These are phyloP conservation scores for Cryptocephalus primarius DNA, from an alignment of 2,888 invertebrate genomes.

Conservation along the genomic window DNA sequence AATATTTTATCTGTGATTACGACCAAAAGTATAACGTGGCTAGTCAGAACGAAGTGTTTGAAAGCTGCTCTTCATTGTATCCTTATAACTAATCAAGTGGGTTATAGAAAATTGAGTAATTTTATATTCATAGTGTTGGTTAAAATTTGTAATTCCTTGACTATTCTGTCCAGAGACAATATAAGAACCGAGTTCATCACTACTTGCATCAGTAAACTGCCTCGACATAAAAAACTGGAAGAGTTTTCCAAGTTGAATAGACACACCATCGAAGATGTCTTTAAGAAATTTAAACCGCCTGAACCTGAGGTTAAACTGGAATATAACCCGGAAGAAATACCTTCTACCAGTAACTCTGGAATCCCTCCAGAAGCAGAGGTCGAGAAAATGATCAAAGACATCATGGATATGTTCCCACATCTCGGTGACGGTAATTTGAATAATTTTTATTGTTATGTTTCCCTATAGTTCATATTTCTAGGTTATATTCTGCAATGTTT, in stretches of 20 bases:
- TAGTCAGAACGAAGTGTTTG: slow-evolving; percentile 28
- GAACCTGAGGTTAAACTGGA: slow-evolving; percentile 9
- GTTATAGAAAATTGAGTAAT: not conserved
- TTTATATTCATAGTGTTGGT: not conserved
- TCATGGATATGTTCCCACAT: slow-evolving; percentile 59
- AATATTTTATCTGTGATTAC: slow-evolving; percentile 35
- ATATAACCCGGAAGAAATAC: slow-evolving; percentile 10
- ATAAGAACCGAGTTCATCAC: slow-evolving; percentile 30
- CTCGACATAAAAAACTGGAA: slow-evolving; percentile 18
- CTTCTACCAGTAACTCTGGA: slow-evolving; percentile 5
- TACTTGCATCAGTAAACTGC: slow-evolving; percentile 25
- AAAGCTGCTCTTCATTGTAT: slow-evolving; percentile 28
- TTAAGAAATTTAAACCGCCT: slow-evolving; percentile 16
- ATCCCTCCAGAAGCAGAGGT: slow-evolving; percentile 22
- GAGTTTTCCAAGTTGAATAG: slow-evolving; percentile 14
- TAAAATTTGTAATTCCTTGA: not conserved
- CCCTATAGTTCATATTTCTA: slow-evolving; percentile 9
- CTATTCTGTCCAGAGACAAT: slow-evolving; percentile 23
- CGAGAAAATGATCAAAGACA: slow-evolving; percentile 35
- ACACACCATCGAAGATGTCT: slow-evolving; percentile 16
- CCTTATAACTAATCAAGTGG: slow-evolving; percentile 7
- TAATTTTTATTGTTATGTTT: not conserved
- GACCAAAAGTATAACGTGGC: slow-evolving; percentile 27
- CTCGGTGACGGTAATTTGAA: slow-evolving; percentile 54
- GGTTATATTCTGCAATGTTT: slow-evolving; percentile 61